A percentile compares a stretch with the other conserved stretches of the same genome.
phyloP scores from a whole-genome alignment of 2,113 vertebrate species.

The Vanacampus margaritifer region DNA sequence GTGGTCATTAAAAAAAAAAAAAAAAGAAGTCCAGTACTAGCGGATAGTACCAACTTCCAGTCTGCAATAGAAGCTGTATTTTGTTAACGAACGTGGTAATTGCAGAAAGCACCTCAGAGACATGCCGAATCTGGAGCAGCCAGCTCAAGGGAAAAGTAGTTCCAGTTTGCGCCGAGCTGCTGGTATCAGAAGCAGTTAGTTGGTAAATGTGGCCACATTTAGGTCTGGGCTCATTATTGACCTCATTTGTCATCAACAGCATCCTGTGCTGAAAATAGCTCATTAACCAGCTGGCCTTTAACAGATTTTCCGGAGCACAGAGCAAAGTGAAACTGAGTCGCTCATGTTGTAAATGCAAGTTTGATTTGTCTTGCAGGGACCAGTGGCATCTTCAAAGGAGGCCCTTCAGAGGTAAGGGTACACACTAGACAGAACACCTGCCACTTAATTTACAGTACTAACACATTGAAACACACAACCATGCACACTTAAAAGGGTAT shows the following conservation, averaged over 20 bases:
- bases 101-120: constrained; percentile 36
- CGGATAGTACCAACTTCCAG: neutral
- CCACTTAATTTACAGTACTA: no score
- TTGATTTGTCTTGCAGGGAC: constrained; percentile 56
- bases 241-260: constrained; percentile 28
- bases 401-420: constrained; percentile 68
- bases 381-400: constrained; percentile 71
- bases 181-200: constrained; percentile 33
- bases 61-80: constrained; percentile 17
- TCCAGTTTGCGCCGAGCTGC: constrained; percentile 45
- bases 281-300: constrained; percentile 43
- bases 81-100: constrained; percentile 18
- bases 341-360: constrained; percentile 7
- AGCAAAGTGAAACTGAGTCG: neutral
- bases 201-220: constrained; percentile 52
- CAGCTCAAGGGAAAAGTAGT: constrained; percentile 54
- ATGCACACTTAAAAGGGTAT: no score
- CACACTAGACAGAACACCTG: neutral
- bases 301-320: constrained; percentile 25
- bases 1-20: neutral
- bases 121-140: constrained; percentile 58
- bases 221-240: constrained; percentile 37
- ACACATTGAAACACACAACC: no score
- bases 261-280: constrained; percentile 52
- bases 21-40: neutral